Conservation (phyloP, 2,113 vertebrate genomes). For the Morphnarchus princeps region DNA sequence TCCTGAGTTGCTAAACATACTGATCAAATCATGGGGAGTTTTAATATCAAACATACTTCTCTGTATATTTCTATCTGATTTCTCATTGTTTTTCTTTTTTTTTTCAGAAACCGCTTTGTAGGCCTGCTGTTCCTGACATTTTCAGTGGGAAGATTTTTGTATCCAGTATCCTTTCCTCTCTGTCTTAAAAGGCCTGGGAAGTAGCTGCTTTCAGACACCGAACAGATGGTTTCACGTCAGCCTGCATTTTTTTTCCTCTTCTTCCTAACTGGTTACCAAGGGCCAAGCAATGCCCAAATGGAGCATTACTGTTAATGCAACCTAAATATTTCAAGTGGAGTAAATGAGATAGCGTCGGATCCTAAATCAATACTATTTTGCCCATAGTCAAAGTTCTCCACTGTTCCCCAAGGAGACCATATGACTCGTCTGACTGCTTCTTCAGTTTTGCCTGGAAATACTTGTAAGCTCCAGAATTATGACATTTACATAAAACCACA, state of each 20-base stretch:
- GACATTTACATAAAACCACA: background rate
- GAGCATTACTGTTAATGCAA: background rate
- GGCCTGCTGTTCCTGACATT: background rate
- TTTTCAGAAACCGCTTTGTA: background rate
- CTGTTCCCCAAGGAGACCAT: background rate
- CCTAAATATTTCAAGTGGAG: background rate
- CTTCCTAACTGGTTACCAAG: background rate
- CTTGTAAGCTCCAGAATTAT: background rate
- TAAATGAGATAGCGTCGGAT: accelerated
- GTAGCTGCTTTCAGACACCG: background rate
- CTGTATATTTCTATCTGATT: background rate
- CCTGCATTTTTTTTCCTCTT: background rate
- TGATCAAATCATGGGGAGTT: background rate
- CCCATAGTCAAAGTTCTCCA: background rate
- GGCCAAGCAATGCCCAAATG: background rate
- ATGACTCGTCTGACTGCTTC: accelerated
- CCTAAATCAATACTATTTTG: background rate
- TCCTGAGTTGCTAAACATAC: background rate
- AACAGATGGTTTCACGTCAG: background rate
- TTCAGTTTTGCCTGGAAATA: background rate
- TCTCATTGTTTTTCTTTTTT: background rate
- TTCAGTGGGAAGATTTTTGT: background rate
- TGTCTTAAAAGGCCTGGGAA: background rate
- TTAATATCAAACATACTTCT: background rate
- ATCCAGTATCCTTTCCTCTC: background rate